A percentile compares a stretch with the other conserved stretches of the same genome.
Evolutionary conservation across 2,797 vertebrate species (phyloP).

Genomic region (Phrynocephalus vlangalii): DNA sequence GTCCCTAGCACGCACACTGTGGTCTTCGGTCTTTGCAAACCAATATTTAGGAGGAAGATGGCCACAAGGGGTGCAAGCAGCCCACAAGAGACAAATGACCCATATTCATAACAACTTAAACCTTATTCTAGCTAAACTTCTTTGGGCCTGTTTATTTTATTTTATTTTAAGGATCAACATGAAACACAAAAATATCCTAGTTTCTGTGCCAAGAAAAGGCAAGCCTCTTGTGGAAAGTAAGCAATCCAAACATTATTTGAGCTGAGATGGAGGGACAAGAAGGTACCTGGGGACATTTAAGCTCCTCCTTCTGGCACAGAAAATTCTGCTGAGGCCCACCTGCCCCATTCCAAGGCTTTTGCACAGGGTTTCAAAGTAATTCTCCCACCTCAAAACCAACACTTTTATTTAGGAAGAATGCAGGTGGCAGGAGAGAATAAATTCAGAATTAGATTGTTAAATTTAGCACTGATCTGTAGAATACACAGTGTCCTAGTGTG

Average conservation of each 20-base stretch:
- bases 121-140: neutral
- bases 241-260: neutral
- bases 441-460: neutral
- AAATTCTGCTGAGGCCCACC: neutral
- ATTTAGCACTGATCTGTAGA: neutral
- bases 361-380: neutral
- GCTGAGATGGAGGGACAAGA: neutral
- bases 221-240: slow-evolving; percentile 9
- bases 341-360: neutral
- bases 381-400: neutral
- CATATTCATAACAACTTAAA: slow-evolving; percentile 4
- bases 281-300: neutral
- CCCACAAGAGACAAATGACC: neutral
- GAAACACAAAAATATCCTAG: neutral
- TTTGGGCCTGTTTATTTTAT: neutral
- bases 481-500: neutral
- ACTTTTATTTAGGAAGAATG: neutral
- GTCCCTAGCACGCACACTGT: neutral
- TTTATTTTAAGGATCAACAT: neutral
- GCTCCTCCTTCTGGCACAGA: neutral
- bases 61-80: neutral
- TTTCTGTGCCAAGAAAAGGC: slow-evolving; percentile 4
- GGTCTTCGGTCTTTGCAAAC: neutral
- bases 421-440: neutral
- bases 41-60: neutral